Percentiles rank a stretch among this genome's conserved stretches.
Conservation (phyloP, 2,888 invertebrate genomes). For the Drosophila borborema region DNA sequence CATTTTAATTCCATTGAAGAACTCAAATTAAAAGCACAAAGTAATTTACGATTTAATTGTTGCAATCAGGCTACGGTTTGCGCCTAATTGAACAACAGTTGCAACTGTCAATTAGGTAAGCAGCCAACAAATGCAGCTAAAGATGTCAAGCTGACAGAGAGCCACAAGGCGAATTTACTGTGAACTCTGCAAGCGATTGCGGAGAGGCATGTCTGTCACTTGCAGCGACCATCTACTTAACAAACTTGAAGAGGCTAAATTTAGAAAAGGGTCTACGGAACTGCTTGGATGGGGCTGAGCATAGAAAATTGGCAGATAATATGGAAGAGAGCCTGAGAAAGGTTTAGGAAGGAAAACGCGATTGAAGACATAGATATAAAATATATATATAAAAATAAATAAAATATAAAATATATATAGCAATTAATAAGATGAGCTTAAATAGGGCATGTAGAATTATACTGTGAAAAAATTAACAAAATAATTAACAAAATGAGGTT, state of each 20-base stretch:
- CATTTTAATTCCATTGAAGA: background rate
- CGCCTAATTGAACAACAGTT: conserved; percentile 4
- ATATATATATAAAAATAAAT: no score
- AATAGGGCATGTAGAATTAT: no score
- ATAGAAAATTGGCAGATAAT: background rate
- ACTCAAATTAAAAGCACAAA: conserved; percentile 7
- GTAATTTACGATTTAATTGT: conserved; percentile 20
- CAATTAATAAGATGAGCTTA: no score
- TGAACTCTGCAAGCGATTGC: background rate
- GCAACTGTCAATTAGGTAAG: background rate
- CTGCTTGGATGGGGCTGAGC: background rate
- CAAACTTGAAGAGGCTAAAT: conserved; percentile 51
- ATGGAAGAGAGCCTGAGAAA: background rate
- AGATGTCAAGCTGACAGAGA: background rate
- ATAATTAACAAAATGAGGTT: no score
- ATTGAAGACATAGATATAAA: no score
- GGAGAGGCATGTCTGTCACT: conserved; percentile 1
- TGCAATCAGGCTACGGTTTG: background rate
- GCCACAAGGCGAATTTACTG: background rate
- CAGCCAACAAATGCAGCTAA: conserved; percentile 1
- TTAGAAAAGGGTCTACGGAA: background rate
- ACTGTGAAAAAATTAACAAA: no score
- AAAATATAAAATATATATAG: no score
- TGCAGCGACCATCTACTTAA: conserved; percentile 47
- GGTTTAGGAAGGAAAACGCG: background rate